phyloP scores from a whole-genome alignment of 2,113 vertebrate species.

The Cyprinodon brontotheroides region DNA sequence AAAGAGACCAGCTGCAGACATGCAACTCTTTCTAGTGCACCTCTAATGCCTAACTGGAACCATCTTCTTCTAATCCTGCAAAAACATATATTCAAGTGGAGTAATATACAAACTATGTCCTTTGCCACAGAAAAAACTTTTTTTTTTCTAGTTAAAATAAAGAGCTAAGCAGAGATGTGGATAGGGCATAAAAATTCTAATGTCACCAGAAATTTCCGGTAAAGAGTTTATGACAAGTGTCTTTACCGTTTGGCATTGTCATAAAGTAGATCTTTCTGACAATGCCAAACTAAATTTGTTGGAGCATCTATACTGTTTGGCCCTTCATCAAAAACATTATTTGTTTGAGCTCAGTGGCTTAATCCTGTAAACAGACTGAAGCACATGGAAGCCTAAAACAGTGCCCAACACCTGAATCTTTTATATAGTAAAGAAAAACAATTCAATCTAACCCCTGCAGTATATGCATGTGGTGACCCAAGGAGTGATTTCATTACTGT shows the following conservation, averaged over 20 bases:
- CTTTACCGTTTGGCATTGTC: constrained; percentile 25
- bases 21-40: neutral
- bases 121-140: constrained; percentile 21
- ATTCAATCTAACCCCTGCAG: neutral
- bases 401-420: constrained; percentile 7
- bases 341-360: constrained; percentile 29
- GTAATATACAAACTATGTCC: constrained; percentile 31
- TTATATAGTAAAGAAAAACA: neutral
- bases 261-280: constrained; percentile 18
- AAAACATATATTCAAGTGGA: constrained; percentile 20
- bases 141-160: constrained; percentile 41
- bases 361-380: constrained; percentile 27
- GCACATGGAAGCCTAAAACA: constrained; percentile 24
- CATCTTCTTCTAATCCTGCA: constrained; percentile 11
- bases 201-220: constrained; percentile 18
- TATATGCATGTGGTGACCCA: neutral
- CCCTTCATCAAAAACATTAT: constrained; percentile 20
- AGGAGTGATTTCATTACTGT: neutral
- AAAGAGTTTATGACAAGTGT: constrained; percentile 22
- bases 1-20: neutral
- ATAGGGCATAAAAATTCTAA: constrained; percentile 40
- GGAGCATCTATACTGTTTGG: constrained; percentile 40
- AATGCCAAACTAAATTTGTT: constrained; percentile 39
- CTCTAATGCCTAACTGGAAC: constrained; percentile 14
- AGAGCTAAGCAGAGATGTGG: constrained; percentile 13